A percentile compares a stretch with the other conserved stretches of the same genome.
phyloP scores from a whole-genome alignment of 2,113 vertebrate species.

The Silurus asotus region DNA sequence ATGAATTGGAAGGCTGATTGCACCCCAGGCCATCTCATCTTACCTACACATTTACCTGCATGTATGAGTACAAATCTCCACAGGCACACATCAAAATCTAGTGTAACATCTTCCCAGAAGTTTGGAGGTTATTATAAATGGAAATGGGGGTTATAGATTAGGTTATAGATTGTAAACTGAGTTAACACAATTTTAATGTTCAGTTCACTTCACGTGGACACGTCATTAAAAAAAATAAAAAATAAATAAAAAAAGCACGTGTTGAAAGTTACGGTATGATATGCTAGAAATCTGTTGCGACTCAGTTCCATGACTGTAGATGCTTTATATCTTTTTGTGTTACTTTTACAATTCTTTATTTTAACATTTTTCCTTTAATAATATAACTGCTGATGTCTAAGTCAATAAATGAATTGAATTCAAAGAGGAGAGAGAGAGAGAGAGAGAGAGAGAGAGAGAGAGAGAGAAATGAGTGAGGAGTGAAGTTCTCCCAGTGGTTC shows the following conservation, averaged over 20 bases:
- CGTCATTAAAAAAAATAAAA: background rate
- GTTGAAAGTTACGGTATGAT: background rate
- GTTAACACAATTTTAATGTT: background rate
- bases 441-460: conserved; percentile 24
- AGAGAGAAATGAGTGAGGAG: conserved; percentile 37
- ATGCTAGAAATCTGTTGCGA: background rate
- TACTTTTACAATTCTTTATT: background rate
- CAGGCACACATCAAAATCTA: too few species aligned
- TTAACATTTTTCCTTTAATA: background rate
- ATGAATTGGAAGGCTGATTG: too few species aligned
- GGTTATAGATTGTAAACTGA: background rate
- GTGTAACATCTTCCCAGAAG: too few species aligned
- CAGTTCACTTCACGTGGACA: background rate
- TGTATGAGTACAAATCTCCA: too few species aligned
- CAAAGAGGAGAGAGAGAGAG: conserved; percentile 5
- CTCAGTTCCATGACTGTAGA: background rate
- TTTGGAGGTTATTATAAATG: too few species aligned
- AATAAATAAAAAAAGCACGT: background rate
- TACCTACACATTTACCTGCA: too few species aligned
- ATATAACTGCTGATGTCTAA: background rate
- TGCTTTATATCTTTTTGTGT: background rate
- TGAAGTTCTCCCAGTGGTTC: conserved; percentile 6
- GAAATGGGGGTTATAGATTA: too few species aligned
- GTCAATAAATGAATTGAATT: background rate
- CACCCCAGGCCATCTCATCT: too few species aligned